Base-by-base conservation (phyloP, 2,888 invertebrate genomes). In the Ichneumon xanthorius region DNA sequence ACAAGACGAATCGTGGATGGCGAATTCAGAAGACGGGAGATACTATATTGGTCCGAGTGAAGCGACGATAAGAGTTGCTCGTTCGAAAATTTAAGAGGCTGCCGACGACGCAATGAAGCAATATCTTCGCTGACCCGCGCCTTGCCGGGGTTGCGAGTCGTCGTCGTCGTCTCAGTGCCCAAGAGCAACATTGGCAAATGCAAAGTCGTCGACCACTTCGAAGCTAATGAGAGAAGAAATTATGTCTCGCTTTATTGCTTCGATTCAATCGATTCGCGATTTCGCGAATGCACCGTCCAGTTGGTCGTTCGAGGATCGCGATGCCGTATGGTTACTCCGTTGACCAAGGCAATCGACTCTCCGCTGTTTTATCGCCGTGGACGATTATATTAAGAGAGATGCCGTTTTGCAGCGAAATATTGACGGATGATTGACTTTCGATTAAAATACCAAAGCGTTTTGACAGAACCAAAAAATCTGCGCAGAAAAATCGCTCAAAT, bases 81-180 rank as follows among this genome's bases (percentile, higher is more conserved):
- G 71, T 85, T 86, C 75, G 68, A 87, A 86, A 87, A 84, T 87
- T 82, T 50, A 77, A 80, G 82, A 87, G 78, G 53, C 71, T 48
- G n/a, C 68, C 61, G 40, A 76, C 63, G 37, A 55, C 50, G 82
- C 40, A 73, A 82, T 81, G 82, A 83, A 81, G 86, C 79, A 86
- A 87, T 86, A 86, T 87, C 86, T 79, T 82, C 76, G 73, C 75
- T 87, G 88, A 88, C 88, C 88, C 86, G 72, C 78, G 82, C 22
- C 40, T 55, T 11, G 67, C 50, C 55, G 83, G 65, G 85, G 85
- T 87, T 77, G 79, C 76, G 40, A 68, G 72, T 67, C 80, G 70
- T 73, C 77, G 71, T 73, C 68, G 61, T 73, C 76, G 80, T 84
- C 65, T 76, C 80, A 50, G 71, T 30, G 63, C 33, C 16, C 63